These are phyloP conservation scores for Coluber constrictor DNA, from an alignment of 2,797 vertebrate species.

Conservation along the genomic window DNA sequence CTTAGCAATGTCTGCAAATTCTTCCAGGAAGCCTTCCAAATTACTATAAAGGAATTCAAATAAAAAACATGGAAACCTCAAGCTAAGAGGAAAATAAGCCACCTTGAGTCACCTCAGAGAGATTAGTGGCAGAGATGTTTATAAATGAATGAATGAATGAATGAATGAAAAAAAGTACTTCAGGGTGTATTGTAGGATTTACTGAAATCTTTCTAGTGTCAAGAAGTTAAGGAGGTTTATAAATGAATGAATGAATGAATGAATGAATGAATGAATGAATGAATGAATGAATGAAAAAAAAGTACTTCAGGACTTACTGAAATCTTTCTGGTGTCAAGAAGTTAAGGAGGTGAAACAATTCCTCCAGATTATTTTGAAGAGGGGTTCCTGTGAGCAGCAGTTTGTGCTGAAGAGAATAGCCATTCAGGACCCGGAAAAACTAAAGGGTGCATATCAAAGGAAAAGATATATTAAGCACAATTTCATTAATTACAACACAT, in stretches of 20 bases:
- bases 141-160: not conserved
- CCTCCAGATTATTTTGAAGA: constrained; percentile 96
- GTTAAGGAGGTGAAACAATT: constrained; percentile 95
- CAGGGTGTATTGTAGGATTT: constrained; percentile 57
- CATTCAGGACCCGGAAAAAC: constrained; percentile 96
- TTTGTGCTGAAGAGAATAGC: constrained; percentile 96
- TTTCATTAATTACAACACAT: not conserved
- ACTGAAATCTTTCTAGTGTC: constrained; percentile 95
- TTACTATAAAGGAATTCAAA: constrained; percentile 75
- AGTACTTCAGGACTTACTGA: constrained; percentile 78
- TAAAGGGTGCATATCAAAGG: constrained; percentile 48
- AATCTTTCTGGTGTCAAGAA: constrained; percentile 95
- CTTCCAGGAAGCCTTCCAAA: constrained; percentile 95
- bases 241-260: no score
- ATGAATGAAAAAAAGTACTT: no score
- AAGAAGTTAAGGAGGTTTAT: constrained; percentile 90
- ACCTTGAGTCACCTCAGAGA: not conserved
- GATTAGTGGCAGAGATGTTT: not conserved
- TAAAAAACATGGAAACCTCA: constrained; percentile 4
- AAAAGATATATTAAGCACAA: not conserved
- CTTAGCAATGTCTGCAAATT: constrained; percentile 98
- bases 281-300: no score
- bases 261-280: no score
- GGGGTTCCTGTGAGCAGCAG: constrained; percentile 95
- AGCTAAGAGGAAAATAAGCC: constrained; percentile 13